Evolutionary conservation across 2,113 vertebrate genomes (phyloP).

Genomic region (Cephalophus harveyi): DNA sequence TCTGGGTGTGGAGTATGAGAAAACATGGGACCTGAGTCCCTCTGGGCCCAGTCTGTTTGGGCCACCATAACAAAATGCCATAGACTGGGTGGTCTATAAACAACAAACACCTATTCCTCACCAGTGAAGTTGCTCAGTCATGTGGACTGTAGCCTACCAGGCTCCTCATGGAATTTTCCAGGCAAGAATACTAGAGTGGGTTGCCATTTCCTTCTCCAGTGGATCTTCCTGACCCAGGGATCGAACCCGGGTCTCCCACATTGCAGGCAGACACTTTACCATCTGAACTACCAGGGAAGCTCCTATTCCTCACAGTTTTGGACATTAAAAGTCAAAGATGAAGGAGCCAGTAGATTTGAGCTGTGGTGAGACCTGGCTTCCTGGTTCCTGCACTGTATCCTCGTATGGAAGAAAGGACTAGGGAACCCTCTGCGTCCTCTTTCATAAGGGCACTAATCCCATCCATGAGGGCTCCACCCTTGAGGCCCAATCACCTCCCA

Average conservation of each 20-base stretch:
- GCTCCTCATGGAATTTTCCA: background rate
- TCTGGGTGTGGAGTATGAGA: background rate
- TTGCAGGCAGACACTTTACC: too few species aligned
- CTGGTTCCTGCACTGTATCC: background rate
- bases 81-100: background rate
- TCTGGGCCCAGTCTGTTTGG: background rate
- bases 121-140: background rate
- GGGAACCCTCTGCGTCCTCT: background rate
- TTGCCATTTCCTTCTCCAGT: background rate
- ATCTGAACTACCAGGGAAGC: too few species aligned
- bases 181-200: background rate
- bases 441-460: background rate
- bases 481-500: background rate
- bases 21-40: background rate
- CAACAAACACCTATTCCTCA: background rate
- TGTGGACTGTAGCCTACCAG: background rate
- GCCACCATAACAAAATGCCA: background rate
- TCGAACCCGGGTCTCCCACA: too few species aligned
- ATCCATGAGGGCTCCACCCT: background rate
- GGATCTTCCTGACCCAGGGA: too few species aligned
- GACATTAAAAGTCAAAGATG: background rate
- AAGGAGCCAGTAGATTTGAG: background rate
- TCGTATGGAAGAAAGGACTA: background rate
- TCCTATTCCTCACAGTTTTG: background rate
- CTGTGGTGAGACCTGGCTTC: background rate